Base-by-base conservation (phyloP, 2,888 invertebrate species). In the Penaeus monodon region DNA sequence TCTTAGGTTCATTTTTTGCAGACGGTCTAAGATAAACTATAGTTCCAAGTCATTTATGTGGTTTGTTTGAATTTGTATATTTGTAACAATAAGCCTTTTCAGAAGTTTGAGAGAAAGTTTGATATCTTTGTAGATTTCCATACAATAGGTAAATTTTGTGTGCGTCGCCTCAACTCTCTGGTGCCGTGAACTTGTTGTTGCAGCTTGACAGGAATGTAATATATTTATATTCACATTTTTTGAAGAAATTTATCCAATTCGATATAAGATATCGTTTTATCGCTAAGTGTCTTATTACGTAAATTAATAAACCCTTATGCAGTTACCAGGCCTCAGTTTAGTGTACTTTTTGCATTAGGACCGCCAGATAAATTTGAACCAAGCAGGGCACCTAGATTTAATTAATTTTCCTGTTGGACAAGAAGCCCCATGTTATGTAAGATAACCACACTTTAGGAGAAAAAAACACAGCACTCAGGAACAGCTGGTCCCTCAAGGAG, bases 51-150 rank as follows among this genome's bases (percentile, higher is more conserved):
- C 63, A 86, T 74, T 76, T 79, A 81, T 86, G 86, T 86, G 81
- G 64, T 86, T 81, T 86, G 76, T 86, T 86, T 81, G 81, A 81
- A 86, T 86, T 86, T 86, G 81, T 86, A 86, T 86, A 80, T 84
- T 84, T 84, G 84, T 84, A 84, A 84, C 78, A 78, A 78, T 86
- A 81, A 86, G 86, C 86, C 86, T 81, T 85, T 86, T 86, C 65
- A 81, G 68, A 78, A 76, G 81, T 81, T 81, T 81, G 81, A 86
- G 76, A 86, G 81, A 76, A 86, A 49, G 81, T 86, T 86, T 86
- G 81, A 86, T 86, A 86, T 86, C 81, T 86, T 81, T 86, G 81
- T 86, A 86, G 86, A 86, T 76, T 86, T 81, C 86, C 74, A 64
- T 74, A 74, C 49, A 68, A 76, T 86, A 86, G 86, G 66, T 76